A percentile compares a stretch with the other conserved stretches of the same genome.
These are phyloP conservation scores for Perodicticus potto DNA, from an alignment of 2,797 vertebrate genomes.

Conservation along the genomic window DNA sequence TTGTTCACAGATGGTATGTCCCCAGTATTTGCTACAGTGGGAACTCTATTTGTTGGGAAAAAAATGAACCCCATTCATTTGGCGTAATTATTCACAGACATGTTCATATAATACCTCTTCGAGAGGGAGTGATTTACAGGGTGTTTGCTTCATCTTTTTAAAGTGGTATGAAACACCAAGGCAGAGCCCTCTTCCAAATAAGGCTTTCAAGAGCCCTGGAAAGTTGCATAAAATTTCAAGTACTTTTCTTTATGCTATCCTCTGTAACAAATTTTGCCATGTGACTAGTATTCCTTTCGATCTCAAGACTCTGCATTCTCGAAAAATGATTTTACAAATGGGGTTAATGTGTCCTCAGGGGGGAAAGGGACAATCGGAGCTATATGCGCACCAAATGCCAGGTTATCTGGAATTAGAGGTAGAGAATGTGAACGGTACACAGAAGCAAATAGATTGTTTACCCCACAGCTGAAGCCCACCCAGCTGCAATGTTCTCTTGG, in stretches of 20 bases:
- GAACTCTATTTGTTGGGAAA: not conserved
- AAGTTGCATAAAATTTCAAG: not conserved
- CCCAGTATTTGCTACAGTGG: not conserved
- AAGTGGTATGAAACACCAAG: not conserved
- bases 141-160: not conserved
- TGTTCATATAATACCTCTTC: not conserved
- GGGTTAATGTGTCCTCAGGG: not conserved
- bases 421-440: not conserved
- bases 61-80: not conserved
- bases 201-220: not conserved
- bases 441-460: not conserved
- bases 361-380: not conserved
- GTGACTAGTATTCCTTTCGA: not conserved
- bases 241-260: not conserved
- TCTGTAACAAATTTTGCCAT: not conserved
- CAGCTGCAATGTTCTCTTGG: not conserved
- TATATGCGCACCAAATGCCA: not conserved
- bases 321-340: not conserved
- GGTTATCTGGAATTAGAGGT: slow-evolving; percentile 8
- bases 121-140: not conserved
- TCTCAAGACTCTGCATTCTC: not conserved
- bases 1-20: not conserved
- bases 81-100: not conserved
- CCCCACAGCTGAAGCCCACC: not conserved
- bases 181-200: not conserved